Evolutionary conservation across 2,113 vertebrate species (phyloP), one percentile per base, ranked within the genome.

Genomic region (Nothobranchius furzeri): DNA sequence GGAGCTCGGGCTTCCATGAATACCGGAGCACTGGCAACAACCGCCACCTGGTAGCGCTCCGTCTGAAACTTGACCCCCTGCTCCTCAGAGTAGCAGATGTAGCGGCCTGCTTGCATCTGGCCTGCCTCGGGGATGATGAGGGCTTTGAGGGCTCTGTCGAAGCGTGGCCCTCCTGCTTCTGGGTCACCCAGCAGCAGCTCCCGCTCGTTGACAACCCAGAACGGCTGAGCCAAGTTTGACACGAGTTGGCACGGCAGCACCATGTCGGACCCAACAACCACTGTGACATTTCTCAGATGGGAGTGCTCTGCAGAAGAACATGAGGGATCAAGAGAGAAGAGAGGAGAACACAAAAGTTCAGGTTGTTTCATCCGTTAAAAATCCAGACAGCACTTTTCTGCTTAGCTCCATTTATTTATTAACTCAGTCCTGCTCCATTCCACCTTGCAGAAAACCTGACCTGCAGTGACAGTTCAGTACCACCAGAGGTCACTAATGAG

Each of bases 241-340:
- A 95, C 95, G 60, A 98, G 90, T 20, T 93, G 94, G 85, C 97
- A 98, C 0, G 95, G 96, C 46, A 99, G 91, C 60, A 98, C 94
- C 87, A 98, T 93, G 84, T 97, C 95, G 0, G 96, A 96, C 2
- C 96, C 96, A 0, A 93, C 94, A 59, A 95, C 95, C 83, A 97
- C 95, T 0, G 95, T 97, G 60, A 98, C 90, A 24, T 98, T 98
- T 78, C 93, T 95, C 25, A 94, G 83, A 0, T 83, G 87, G 17
- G 92, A 81, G 50, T 92, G 90, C 2, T 93, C 96, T 96, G 89
- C 49, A 2, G 64, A 52, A 25, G 51, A 30, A 68, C 15, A 40
- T 6, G 43, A 50, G 35, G 37, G 37, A 40, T 40, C 2, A 51
- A 53, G 11, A 14, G 9, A 20, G 37, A 6, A 51, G 60, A n/a